These are phyloP conservation scores for Megaptera novaeangliae DNA, from an alignment of 2,113 vertebrate species.

Conservation along the genomic window DNA sequence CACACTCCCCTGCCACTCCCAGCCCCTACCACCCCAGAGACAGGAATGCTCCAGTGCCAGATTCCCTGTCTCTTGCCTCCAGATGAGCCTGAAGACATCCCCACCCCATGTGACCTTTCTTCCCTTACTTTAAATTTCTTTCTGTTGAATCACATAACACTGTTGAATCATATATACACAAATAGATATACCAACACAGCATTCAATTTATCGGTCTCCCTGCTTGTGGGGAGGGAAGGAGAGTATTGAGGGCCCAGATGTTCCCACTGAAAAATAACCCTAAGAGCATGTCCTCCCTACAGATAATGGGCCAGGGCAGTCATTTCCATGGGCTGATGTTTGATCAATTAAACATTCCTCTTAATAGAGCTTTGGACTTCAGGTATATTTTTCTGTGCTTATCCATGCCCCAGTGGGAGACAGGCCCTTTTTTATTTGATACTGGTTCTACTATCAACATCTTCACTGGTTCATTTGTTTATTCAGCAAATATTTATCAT, in stretches of 20 bases:
- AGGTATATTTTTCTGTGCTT: neutral
- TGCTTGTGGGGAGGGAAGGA: neutral
- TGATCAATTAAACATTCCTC: neutral
- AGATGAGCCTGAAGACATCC: neutral
- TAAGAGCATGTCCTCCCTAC: neutral
- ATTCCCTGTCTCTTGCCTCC: neutral
- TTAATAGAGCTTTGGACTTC: neutral
- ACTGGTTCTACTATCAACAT: constrained; percentile 15
- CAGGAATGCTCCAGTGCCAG: neutral
- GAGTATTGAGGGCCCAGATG: neutral
- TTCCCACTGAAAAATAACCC: neutral
- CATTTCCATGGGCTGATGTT: neutral
- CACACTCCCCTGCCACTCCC: neutral
- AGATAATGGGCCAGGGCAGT: neutral
- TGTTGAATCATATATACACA: neutral
- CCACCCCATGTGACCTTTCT: neutral
- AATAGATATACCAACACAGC: neutral
- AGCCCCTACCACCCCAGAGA: neutral
- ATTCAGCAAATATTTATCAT: constrained; percentile 48
- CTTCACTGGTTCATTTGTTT: constrained; percentile 26
- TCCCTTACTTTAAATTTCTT: neutral
- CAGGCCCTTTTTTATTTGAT: neutral
- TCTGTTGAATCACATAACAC: neutral
- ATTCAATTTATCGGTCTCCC: neutral
- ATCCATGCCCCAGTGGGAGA: neutral